These are phyloP conservation scores for Leptocoma aspasia DNA, from an alignment of 2,113 vertebrate species.

Conservation along the genomic window DNA sequence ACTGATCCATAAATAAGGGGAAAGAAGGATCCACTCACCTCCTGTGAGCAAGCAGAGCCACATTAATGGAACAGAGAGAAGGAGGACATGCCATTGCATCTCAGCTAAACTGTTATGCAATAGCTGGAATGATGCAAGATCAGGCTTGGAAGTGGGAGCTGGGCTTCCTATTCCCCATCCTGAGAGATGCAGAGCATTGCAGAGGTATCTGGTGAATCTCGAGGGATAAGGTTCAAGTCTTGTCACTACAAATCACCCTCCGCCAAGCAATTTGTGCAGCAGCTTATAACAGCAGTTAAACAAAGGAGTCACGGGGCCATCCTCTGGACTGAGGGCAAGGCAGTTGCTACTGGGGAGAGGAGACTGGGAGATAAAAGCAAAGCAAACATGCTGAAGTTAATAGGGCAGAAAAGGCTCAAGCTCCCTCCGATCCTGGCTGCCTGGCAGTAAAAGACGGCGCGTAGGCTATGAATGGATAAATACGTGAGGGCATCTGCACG, in stretches of 20 bases:
- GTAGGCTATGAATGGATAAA: not conserved
- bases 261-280: conserved; percentile 66
- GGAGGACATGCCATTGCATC: not conserved
- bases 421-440: not conserved
- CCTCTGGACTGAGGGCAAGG: conserved; percentile 50
- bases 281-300: conserved; percentile 75
- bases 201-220: conserved; percentile 72
- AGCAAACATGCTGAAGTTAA: conserved; percentile 69
- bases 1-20: not conserved
- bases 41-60: not conserved
- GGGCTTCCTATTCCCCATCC: conserved; percentile 45
- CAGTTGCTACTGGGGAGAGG: conserved; percentile 64
- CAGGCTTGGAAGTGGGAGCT: conserved; percentile 42
- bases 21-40: not conserved
- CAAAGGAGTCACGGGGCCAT: conserved; percentile 63
- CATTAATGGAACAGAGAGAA: not conserved
- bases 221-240: conserved; percentile 65
- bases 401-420: conserved; percentile 55
- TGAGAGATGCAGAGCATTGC: conserved; percentile 56
- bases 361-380: conserved; percentile 67
- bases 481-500: not conserved
- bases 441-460: not conserved
- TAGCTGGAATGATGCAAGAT: conserved; percentile 49
- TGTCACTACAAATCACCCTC: conserved; percentile 76
- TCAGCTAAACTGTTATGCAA: conserved; percentile 22